Conservation (phyloP, 2,113 vertebrate species). For the Oreochromis niloticus region DNA sequence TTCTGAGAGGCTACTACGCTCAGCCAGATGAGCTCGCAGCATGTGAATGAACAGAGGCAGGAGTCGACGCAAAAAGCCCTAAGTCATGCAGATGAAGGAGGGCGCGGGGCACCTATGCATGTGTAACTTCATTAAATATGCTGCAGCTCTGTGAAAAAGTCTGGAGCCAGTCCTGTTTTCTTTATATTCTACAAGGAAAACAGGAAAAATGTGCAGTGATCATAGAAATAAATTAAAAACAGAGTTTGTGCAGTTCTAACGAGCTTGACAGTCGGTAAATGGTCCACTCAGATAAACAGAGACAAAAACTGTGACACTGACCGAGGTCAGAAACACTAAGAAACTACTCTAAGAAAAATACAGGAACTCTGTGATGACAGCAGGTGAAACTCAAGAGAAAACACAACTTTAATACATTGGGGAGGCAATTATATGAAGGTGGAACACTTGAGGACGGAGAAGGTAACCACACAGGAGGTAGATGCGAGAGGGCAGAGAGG, state of each 20-base stretch:
- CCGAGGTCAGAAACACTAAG: not conserved
- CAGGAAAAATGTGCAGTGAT: not conserved
- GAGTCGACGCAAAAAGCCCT: not conserved
- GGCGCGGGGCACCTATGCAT: not conserved
- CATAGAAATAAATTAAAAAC: not conserved
- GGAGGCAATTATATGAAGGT: not conserved
- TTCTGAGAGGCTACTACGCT: not conserved
- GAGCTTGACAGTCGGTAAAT: not conserved
- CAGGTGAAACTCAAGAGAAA: not conserved
- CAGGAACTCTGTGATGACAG: not conserved
- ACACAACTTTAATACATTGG: not conserved
- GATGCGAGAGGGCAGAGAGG: not conserved
- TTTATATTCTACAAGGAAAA: not conserved
- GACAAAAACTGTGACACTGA: not conserved
- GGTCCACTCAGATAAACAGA: not conserved
- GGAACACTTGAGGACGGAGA: not conserved
- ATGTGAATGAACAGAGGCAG: not conserved
- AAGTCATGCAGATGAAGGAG: not conserved
- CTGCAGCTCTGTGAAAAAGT: not conserved
- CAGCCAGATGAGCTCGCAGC: not conserved
- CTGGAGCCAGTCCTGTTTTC: accelerated
- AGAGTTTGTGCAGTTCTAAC: not conserved
- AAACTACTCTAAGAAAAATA: not conserved
- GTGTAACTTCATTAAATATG: not conserved
- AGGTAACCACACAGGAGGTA: not conserved